Base-by-base conservation (phyloP, 1,140 invertebrate genomes). In the Anagrus nilaparvatae region DNA sequence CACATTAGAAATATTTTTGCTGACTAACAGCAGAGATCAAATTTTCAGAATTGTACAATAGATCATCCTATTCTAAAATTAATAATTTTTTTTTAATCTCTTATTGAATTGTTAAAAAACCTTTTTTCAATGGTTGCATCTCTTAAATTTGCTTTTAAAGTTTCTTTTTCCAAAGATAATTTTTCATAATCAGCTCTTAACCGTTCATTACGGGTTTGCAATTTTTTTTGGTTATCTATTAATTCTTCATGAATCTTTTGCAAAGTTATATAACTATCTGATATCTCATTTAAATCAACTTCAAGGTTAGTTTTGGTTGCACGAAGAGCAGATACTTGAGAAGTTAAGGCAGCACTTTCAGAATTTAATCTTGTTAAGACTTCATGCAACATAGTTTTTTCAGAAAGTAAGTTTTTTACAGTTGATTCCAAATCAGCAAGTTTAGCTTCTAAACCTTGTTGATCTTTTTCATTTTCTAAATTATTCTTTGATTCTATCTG, bases 151-250 rank as follows among this genome's bases (percentile, higher is more conserved):
- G 75, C 72, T 64, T 90, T 91, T 0, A 90, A 63, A 12, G 75
- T 73, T 47, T 91, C 87, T 52, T 84, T 80, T 61, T 93, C 89
- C 38, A 77, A 77, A n/a, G 82, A 71, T 1, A 93, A 62, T 14
- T 75, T 77, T 62, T 97, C 92, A 59, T 96, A 94, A 60, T 97
- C 90, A 3, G 77, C 71, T 36, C 78, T 82, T 12, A 95, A 70
- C 62, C 93, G 86, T 61, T 94, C 87, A 56, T 95, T 90, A 10
- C 95, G 70, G 12, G 77, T 77, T 63, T 92, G 83, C 33, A 96
- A 63, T 2, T 83, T 82, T 6, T 85, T 78, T 65, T 92, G 87
- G 67, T 95, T 89, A 30, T 79, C 69, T n/a, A 87, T 60, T 5
- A 93, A 62, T 52, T 82, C 77, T 21, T 79, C 74, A 54, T 87